Evolutionary conservation across 2,888 invertebrate genomes (phyloP).

Genomic region (Tigriopus californicus): DNA sequence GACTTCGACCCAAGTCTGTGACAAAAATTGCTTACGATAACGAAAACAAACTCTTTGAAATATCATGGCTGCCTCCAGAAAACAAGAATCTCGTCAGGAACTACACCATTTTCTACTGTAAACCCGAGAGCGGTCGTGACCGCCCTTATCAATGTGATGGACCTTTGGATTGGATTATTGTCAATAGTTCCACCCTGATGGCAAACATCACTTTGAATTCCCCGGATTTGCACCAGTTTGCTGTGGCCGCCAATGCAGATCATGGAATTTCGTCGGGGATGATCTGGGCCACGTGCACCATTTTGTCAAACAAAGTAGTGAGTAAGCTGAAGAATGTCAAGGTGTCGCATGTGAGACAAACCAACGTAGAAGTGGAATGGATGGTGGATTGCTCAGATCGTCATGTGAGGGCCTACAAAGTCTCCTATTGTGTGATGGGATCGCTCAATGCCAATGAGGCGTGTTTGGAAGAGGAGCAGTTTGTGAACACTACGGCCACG

Average conservation of each 20-base stretch:
- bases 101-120: conserved; percentile 67
- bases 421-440: conserved; percentile 3
- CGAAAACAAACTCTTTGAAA: conserved; percentile 48
- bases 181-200: conserved; percentile 32
- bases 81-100: conserved; percentile 34
- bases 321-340: conserved; percentile 40
- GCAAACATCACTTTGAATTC: conserved; percentile 42
- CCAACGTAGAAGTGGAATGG: conserved; percentile 48
- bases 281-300: conserved; percentile 61
- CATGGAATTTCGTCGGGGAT: conserved; percentile 52
- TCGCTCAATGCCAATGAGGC: neutral
- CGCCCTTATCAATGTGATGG: conserved; percentile 38
- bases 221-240: conserved; percentile 46
- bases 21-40: conserved; percentile 48
- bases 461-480: neutral
- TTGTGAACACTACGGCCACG: conserved; percentile 18
- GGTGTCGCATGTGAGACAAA: conserved; percentile 33
- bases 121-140: conserved; percentile 32
- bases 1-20: conserved; percentile 38
- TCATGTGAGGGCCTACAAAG: conserved; percentile 44
- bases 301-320: conserved; percentile 33
- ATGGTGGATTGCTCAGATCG: conserved; percentile 53
- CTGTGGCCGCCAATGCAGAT: conserved; percentile 52
- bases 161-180: conserved; percentile 22
- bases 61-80: conserved; percentile 48